Evolutionary conservation across 1,140 invertebrate species (phyloP), one percentile per base, ranked within the genome.

Genomic region (Rhopalosiphum padi): DNA sequence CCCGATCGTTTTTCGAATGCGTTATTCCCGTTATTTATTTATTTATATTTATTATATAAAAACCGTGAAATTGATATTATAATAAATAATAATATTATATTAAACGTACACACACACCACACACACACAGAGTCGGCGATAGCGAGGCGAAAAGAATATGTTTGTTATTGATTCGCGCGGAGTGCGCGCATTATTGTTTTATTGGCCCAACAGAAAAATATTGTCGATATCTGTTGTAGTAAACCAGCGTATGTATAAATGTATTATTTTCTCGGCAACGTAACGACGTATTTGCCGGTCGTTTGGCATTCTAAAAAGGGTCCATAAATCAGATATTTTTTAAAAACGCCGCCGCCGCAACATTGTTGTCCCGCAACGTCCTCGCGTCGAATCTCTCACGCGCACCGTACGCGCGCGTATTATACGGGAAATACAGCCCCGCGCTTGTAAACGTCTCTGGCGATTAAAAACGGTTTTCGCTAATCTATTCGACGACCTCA

Each of bases 291-390:
- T 82, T 91, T 91, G 55, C 90, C 90, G 90, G 68, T 77, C 68
- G 90, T 91, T 77, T 77, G 90, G 41, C 77, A 91, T 91, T 51
- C 60, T 37, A 91, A 91, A 91, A 91, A 91, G 90, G 68, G 90
- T 91, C 90, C 90, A 82, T 91, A 91, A 91, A 91, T 91, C 90
- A 91, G 41, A 82, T 18, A 60, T 91, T 91, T 91, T 91, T 82
- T 82, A 60, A 82, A 60, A 60, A 91, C 41, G 41, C 6, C 60
- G 25, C n/a, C 37, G 41, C 90, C 60, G 37, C 68, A 30, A 77
- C 41, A 30, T 77, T 51, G 30, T 37, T 25, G 37, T 91, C 30
- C 25, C 89, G 51, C 53, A 11, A 46, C 85, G 25, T 88, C 46
- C 30, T 51, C 46, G 30, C 46, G 46, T 51, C 87, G n/a, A 18